phyloP scores from a whole-genome alignment of 2,113 vertebrate genomes.

The Corythoichthys haematopterus region DNA sequence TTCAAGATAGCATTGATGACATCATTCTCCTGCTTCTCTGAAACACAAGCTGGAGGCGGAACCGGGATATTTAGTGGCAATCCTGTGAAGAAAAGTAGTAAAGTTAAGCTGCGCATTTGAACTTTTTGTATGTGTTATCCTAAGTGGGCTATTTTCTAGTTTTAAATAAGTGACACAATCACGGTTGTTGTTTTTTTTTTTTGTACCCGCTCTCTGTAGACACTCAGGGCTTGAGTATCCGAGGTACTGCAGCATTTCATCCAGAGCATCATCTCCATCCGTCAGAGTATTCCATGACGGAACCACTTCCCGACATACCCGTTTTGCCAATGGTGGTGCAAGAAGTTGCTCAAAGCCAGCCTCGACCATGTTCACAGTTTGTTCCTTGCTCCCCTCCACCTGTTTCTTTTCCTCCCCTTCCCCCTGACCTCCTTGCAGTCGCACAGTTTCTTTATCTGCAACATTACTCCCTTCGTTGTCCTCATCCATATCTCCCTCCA shows the following conservation, averaged over 20 bases:
- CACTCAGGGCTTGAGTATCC: slow-evolving; percentile 92
- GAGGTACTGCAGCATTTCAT: slow-evolving; percentile 94
- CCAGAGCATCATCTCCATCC: slow-evolving; percentile 90
- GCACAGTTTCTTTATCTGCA: slow-evolving; percentile 32
- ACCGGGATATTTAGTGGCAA: slow-evolving; percentile 92
- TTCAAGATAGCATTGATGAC: slow-evolving; percentile 97
- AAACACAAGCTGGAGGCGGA: slow-evolving; percentile 87
- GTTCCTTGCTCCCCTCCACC: slow-evolving; percentile 26
- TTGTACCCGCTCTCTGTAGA: slow-evolving; percentile 85
- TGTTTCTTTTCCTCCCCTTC: slow-evolving; percentile 19
- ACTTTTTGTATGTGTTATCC: not conserved
- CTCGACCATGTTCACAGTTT: slow-evolving; percentile 54
- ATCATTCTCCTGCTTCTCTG: slow-evolving; percentile 97
- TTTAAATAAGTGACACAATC: not conserved
- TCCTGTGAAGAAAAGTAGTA: slow-evolving; percentile 62
- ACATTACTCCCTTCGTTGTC: slow-evolving; percentile 36
- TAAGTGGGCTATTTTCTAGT: not conserved
- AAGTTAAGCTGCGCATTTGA: not conserved
- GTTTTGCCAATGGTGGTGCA: slow-evolving; percentile 78
- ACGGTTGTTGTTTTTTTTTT: slow-evolving; percentile 15
- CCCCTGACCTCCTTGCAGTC: slow-evolving; percentile 14
- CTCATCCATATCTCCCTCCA: slow-evolving; percentile 30
- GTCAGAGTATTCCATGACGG: slow-evolving; percentile 90
- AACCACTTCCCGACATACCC: slow-evolving; percentile 83
- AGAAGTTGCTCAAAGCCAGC: slow-evolving; percentile 74